Base-by-base conservation (phyloP, 2,113 vertebrate genomes). In the Porphyrio hochstetteri region DNA sequence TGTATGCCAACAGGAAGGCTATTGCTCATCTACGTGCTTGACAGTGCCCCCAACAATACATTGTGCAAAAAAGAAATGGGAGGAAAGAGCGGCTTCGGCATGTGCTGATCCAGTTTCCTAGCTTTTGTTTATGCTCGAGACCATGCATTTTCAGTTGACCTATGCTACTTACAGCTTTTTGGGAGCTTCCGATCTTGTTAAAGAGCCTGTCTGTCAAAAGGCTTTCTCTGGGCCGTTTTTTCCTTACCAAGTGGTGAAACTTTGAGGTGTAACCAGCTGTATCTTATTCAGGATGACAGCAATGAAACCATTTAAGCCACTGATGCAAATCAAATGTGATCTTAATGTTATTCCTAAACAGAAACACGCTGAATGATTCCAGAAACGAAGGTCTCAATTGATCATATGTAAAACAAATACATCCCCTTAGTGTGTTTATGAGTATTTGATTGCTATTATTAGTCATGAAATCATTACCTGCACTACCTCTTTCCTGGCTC, bases 251-350 rank as follows among this genome's bases (percentile, higher is more conserved):
- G 92, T 78, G 69, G 33, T 67, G 87, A 79, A 95, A 82, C 86
- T 91, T 35, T 27, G 86, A 80, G 92, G 80, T 95, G 92, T 90
- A 92, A 96, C 68, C 80, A 80, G 83, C 92, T 97, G 95, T 96
- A 78, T 88, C 93, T 96, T 70, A 92, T 97, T 95, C 53, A 19
- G 68, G 16, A 67, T 91, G 87, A 97, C 95, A 97, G 97, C 91
- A 72, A 42, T 10, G 78, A 90, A 97, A 94, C 78, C 90, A 80
- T 91, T 88, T 55, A 76, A 95, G 80, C 27, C 92, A 69, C 74
- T 96, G 96, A 96, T 90, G 92, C 29, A 97, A 95, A 97, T 94
- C 90, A 63, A 78, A 96, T 57, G 82, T 97, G 95, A 96, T 92
- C 68, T 46, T 94, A 95, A 93, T 91, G 90, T 83, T 95, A 74